A percentile compares a stretch with the other conserved stretches of the same genome.
These are phyloP conservation scores for Microplitis mediator DNA, from an alignment of 1,140 invertebrate species.

Conservation along the genomic window DNA sequence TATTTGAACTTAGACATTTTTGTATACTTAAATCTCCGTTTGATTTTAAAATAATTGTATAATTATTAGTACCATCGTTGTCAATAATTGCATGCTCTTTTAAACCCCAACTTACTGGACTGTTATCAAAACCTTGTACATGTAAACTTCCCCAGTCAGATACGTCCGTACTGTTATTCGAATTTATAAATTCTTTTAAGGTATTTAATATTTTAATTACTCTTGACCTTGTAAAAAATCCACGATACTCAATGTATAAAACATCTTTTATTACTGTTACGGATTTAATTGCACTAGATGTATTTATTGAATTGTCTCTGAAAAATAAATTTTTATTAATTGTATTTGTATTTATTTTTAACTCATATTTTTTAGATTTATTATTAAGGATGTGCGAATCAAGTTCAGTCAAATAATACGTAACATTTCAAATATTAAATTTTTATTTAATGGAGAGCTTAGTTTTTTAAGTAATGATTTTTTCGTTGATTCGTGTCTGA, in stretches of 20 bases:
- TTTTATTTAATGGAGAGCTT: too few relatives aligned
- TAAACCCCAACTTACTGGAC: slow-evolving; percentile 57
- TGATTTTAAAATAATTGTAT: slow-evolving; percentile 57
- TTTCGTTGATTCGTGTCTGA: too few relatives aligned
- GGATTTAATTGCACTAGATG: slow-evolving; percentile 37
- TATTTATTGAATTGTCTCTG: slow-evolving; percentile 50
- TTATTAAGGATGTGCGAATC: too few relatives aligned
- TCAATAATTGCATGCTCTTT: slow-evolving; percentile 60
- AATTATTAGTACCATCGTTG: slow-evolving; percentile 63
- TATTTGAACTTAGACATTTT: slow-evolving; percentile 50
- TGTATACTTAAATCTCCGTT: slow-evolving; percentile 47
- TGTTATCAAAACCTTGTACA: slow-evolving; percentile 65
- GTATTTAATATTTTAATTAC: slow-evolving; percentile 52
- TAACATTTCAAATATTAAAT: too few relatives aligned
- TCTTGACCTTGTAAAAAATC: slow-evolving; percentile 60
- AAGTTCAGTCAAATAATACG: too few relatives aligned
- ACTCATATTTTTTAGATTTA: neutral
- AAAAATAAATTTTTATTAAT: slow-evolving; percentile 5
- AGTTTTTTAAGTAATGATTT: too few relatives aligned
- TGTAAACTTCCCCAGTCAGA: slow-evolving; percentile 60
- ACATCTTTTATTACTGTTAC: slow-evolving; percentile 48
- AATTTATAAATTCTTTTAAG: slow-evolving; percentile 46
- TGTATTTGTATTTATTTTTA: neutral
- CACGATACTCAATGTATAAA: slow-evolving; percentile 58
- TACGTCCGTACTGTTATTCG: slow-evolving; percentile 25